Evolutionary conservation across 2,797 vertebrate genomes (phyloP), one percentile per base, ranked within the genome.

Genomic region (Typhlichthys subterraneus): DNA sequence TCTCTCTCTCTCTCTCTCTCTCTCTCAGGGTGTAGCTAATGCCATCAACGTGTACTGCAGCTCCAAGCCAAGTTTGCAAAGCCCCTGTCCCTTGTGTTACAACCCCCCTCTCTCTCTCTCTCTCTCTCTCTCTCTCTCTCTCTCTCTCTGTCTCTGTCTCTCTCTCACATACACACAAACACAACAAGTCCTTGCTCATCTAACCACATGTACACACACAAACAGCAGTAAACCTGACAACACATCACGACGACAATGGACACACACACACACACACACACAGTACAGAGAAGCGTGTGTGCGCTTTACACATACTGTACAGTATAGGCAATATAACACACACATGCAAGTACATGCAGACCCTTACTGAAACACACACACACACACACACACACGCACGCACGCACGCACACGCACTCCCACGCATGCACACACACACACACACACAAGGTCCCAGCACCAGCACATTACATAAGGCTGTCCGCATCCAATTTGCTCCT

Each of bases 1-100:
- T 45, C 3, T 38, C 33, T 53, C 38, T 63, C 61, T 14, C 5
- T 31, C 9, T 45, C n/a, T 5, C 45, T 46, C 12, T 46, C 12
- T 23, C 29, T 14, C 29, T 17, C 48, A 45, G 69, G 68, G 80
- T 74, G 79, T 64, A 63, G 75, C 73, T 69, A 85, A 89, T 86
- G 82, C 67, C 79, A 80, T 72, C 74, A 82, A 68, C 74, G 80
- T 76, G 77, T 65, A 65, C 83, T 57, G 67, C 76, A 10, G 61
- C 69, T 53, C 70, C 59, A 42, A 75, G 75, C 70, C 73, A 70
- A 70, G 57, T 50, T 65, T 59, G 62, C 64, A 63, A 49, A 77
- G 75, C 69, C 54, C 59, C n/a, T 3, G 9, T 58, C 63, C 66
- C 57, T 49, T 45, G 49, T 72, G 66, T 67, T 58, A 59, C 56